phyloP scores from a whole-genome alignment of 2,888 invertebrate species.

The Eupithecia pulchellata region DNA sequence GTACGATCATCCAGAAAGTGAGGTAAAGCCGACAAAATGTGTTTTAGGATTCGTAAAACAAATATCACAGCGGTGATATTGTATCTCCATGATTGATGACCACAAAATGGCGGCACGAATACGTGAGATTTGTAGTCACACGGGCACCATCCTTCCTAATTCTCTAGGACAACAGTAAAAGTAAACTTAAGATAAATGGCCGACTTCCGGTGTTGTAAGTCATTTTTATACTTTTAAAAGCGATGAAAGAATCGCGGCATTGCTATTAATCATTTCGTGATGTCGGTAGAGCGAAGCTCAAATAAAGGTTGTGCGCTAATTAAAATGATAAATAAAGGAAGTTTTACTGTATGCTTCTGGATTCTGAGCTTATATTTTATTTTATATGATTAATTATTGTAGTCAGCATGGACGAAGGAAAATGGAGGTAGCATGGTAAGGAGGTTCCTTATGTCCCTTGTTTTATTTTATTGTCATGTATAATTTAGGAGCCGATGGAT shows the following conservation, averaged over 20 bases:
- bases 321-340: slow-evolving; percentile 3
- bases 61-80: slow-evolving; percentile 4
- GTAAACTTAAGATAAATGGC: slow-evolving; percentile 11
- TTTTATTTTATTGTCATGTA: background rate
- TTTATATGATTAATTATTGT: background rate
- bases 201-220: slow-evolving; percentile 10
- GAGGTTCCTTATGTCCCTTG: background rate
- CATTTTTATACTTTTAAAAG: slow-evolving; percentile 13
- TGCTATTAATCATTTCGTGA: background rate
- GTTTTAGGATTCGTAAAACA: slow-evolving; percentile 6
- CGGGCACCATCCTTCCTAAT: slow-evolving; percentile 31
- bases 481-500: background rate
- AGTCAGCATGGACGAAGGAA: no score
- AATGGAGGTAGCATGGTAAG: no score
- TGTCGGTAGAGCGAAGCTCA: background rate
- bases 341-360: background rate
- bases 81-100: slow-evolving; percentile 26
- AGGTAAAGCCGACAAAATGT: background rate
- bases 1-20: background rate
- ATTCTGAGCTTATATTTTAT: background rate
- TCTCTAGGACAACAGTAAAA: slow-evolving; percentile 22
- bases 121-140: slow-evolving; percentile 31
- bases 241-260: background rate
- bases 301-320: background rate
- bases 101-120: slow-evolving; percentile 22